These are phyloP conservation scores for Temnothorax rugatulus DNA, from an alignment of 2,888 invertebrate species.

Conservation along the genomic window DNA sequence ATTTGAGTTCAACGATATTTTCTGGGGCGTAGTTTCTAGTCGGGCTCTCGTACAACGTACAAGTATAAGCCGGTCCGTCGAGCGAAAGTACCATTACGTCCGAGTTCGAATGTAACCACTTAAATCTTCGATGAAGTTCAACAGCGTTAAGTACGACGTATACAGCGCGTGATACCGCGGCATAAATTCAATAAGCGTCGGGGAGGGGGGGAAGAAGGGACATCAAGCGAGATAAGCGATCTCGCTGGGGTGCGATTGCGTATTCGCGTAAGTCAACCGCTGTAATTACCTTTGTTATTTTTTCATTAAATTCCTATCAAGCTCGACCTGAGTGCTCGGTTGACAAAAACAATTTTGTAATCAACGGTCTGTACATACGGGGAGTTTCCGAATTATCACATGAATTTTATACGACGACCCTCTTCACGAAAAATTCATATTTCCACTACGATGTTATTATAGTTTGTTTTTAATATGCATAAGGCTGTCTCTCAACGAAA, in stretches of 20 bases:
- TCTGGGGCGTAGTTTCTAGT: neutral
- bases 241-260: slow-evolving; percentile 60
- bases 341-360: slow-evolving; percentile 64
- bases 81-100: slow-evolving; percentile 27
- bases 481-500: slow-evolving; percentile 78
- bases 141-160: slow-evolving; percentile 26
- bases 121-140: slow-evolving; percentile 49
- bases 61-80: neutral
- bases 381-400: neutral
- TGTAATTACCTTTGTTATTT: slow-evolving; percentile 81
- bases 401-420: neutral
- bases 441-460: neutral
- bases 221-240: slow-evolving; percentile 49
- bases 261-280: slow-evolving; percentile 62
- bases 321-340: slow-evolving; percentile 53
- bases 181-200: slow-evolving; percentile 33
- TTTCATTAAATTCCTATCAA: slow-evolving; percentile 81
- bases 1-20: slow-evolving; percentile 46
- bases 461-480: slow-evolving; percentile 81
- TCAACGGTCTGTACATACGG: slow-evolving; percentile 57
- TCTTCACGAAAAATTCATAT: neutral
- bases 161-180: slow-evolving; percentile 10
- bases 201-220: neutral
- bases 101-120: slow-evolving; percentile 40
- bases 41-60: slow-evolving; percentile 2